phyloP scores from a whole-genome alignment of 2,113 vertebrate genomes.

The Acinonyx jubatus region DNA sequence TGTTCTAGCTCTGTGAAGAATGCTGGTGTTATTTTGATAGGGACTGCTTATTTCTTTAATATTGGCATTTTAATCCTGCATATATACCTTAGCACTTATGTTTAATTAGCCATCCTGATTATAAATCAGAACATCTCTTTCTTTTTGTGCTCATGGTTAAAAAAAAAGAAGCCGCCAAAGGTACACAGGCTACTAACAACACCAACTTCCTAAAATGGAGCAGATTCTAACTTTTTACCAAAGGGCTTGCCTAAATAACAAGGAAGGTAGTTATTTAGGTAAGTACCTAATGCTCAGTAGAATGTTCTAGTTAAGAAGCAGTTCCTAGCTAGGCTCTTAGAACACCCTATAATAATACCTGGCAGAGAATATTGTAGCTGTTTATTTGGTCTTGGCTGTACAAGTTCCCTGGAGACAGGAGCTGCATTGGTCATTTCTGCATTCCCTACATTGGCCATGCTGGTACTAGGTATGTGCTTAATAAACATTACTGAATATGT shows the following conservation, averaged over 20 bases:
- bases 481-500: not conserved
- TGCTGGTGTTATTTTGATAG: no score
- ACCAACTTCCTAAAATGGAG: not conserved
- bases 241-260: not conserved
- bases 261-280: not conserved
- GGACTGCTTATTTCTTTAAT: not conserved
- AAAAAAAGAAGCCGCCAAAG: not conserved
- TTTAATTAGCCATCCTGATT: conserved; percentile 15
- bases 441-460: not conserved
- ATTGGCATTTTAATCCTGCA: not conserved
- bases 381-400: not conserved
- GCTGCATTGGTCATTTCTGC: not conserved
- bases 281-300: not conserved
- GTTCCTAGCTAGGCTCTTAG: not conserved
- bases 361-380: not conserved
- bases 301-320: not conserved
- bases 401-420: not conserved
- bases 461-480: not conserved
- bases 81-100: not conserved
- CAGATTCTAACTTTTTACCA: not conserved
- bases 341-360: not conserved
- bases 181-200: not conserved
- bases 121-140: not conserved
- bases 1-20: no score
- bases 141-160: not conserved